These are phyloP conservation scores for Ramphastos sulfuratus DNA, from an alignment of 2,113 vertebrate species.

Conservation along the genomic window DNA sequence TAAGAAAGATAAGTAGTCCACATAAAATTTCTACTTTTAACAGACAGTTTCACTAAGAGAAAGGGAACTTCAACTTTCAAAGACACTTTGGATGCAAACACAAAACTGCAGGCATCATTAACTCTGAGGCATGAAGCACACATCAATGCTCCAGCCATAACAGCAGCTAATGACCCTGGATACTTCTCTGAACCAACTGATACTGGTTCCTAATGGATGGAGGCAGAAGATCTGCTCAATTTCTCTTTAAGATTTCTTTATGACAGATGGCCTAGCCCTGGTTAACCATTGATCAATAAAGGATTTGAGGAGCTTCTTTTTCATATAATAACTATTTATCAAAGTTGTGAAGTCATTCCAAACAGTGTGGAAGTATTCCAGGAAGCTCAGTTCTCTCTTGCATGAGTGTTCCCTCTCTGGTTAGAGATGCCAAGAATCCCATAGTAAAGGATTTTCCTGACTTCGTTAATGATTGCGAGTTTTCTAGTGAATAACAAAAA, in stretches of 20 bases:
- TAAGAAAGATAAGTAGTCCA: neutral
- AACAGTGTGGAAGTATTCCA: neutral
- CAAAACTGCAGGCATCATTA: neutral
- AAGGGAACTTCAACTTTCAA: neutral
- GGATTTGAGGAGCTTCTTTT: neutral
- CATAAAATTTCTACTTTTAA: neutral
- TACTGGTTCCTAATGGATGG: neutral
- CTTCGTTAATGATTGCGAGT: neutral
- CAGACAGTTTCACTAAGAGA: neutral
- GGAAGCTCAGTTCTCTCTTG: neutral
- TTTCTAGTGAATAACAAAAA: neutral
- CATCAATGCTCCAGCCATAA: neutral
- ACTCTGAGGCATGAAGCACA: constrained; percentile 11
- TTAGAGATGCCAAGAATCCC: neutral
- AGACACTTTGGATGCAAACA: neutral
- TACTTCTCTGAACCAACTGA: neutral
- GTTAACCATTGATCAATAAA: constrained; percentile 20
- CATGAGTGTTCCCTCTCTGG: neutral
- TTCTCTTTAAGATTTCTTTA: constrained; percentile 26
- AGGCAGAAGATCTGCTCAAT: neutral
- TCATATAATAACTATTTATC: neutral
- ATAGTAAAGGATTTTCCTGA: neutral
- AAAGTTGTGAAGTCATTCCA: neutral
- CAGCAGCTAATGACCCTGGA: neutral
- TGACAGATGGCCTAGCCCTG: constrained; percentile 16